Evolutionary conservation across 2,113 vertebrate genomes (phyloP).

Genomic region (Danionella cerebrum): DNA sequence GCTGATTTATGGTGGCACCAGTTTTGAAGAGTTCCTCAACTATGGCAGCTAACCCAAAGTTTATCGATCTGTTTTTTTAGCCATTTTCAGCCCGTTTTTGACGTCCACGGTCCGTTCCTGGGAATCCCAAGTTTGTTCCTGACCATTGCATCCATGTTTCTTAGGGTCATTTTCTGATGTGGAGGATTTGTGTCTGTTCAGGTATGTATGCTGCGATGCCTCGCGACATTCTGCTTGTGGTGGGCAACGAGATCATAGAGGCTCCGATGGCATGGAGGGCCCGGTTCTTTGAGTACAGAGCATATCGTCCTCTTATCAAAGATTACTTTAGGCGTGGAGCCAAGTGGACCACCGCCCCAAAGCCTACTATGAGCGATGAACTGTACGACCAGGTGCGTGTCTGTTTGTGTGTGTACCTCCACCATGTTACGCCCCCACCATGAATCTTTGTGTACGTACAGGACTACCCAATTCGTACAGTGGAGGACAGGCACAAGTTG

Average conservation of each 20-base stretch:
- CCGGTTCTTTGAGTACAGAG: conserved; percentile 96
- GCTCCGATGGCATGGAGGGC: conserved; percentile 98
- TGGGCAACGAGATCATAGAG: conserved; percentile 97
- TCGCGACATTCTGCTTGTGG: conserved; percentile 89
- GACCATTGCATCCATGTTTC: too few relatives aligned
- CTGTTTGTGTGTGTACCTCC: conserved; percentile 4
- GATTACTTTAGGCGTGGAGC: conserved; percentile 91
- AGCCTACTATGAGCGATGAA: conserved; percentile 90
- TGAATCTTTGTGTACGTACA: conserved; percentile 41
- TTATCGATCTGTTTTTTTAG: too few relatives aligned
- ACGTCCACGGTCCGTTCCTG: too few relatives aligned
- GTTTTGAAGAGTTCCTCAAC: too few relatives aligned
- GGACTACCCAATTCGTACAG: conserved; percentile 87
- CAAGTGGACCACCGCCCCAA: conserved; percentile 96
- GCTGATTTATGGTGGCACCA: too few relatives aligned
- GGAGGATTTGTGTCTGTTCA: conserved; percentile 38
- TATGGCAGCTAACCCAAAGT: too few relatives aligned
- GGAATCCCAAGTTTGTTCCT: too few relatives aligned
- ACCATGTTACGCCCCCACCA: not conserved
- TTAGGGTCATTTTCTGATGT: too few relatives aligned
- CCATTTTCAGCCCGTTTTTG: too few relatives aligned
- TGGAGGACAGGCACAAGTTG: conserved; percentile 91
- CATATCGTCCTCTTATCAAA: conserved; percentile 89
- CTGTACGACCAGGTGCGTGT: conserved; percentile 85
- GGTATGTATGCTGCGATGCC: conserved; percentile 99